Conservation (phyloP, 2,888 invertebrate species). For the Ephialtes manifestator region DNA sequence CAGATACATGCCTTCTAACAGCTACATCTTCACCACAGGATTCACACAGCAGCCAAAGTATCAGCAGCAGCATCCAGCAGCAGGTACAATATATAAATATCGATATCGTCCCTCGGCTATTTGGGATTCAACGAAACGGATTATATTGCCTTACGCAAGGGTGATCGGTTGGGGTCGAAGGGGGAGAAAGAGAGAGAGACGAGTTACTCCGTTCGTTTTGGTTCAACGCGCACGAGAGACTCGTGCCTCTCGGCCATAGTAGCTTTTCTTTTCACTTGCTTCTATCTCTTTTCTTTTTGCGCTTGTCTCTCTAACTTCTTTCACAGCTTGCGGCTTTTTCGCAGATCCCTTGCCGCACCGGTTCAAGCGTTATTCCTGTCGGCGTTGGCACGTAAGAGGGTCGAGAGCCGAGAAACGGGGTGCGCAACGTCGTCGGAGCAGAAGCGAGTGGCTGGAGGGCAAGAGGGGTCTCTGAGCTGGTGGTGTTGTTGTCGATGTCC, state of each 20-base stretch:
- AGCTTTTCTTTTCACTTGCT: constrained; percentile 19
- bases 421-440: constrained; percentile 8
- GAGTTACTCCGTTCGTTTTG: constrained; percentile 4
- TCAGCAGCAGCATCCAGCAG: background rate
- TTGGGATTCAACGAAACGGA: constrained; percentile 55
- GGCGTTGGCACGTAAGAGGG: constrained; percentile 33
- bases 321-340: constrained; percentile 19
- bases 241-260: constrained; percentile 8
- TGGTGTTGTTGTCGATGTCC: constrained; percentile 11
- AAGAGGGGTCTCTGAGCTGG: background rate
- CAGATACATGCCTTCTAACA: background rate
- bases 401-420: background rate
- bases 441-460: constrained; percentile 29
- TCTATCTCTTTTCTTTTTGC: constrained; percentile 23
- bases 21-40: background rate
- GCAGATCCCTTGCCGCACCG: background rate
- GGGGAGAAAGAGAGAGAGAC: background rate
- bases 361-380: constrained; percentile 2
- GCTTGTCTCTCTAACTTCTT: background rate
- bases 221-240: constrained; percentile 47
- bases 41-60: too few relatives aligned
- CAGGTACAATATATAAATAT: constrained; percentile 35
- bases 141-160: constrained; percentile 48
- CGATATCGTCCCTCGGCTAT: constrained; percentile 39
- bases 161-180: background rate